phyloP scores from a whole-genome alignment of 2,113 vertebrate species.

The Channa maculata region DNA sequence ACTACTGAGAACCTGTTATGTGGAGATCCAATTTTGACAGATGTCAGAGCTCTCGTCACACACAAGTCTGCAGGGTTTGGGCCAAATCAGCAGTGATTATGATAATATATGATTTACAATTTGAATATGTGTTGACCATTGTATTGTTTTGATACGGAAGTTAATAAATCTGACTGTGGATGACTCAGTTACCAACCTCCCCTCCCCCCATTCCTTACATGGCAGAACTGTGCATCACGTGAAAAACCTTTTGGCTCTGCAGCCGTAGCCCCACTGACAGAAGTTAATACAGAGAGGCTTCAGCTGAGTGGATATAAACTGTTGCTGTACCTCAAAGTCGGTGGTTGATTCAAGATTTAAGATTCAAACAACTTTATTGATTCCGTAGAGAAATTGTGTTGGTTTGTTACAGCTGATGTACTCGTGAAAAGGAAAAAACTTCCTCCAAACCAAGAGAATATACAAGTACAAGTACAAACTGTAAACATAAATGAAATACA shows the following conservation, averaged over 20 bases:
- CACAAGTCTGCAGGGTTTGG: not conserved
- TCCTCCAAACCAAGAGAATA: no score
- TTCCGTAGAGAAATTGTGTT: no score
- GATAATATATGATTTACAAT: not conserved
- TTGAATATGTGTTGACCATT: not conserved
- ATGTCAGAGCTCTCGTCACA: slow-evolving; percentile 25
- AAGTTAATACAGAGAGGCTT: slow-evolving; percentile 36
- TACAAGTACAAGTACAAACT: no score
- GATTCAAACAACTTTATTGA: no score
- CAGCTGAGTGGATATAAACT: slow-evolving; percentile 48
- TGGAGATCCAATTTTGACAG: slow-evolving; percentile 41
- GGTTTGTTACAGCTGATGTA: no score
- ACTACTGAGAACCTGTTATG: slow-evolving; percentile 43
- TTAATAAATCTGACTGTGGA: slow-evolving; percentile 45
- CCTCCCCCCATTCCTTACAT: slow-evolving; percentile 13
- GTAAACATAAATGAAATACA: no score
- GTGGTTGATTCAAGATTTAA: not conserved
- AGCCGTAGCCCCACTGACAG: slow-evolving; percentile 39
- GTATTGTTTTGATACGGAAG: not conserved
- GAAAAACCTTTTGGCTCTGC: slow-evolving; percentile 33
- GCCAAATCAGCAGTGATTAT: not conserved
- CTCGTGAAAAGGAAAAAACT: no score
- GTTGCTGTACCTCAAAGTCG: slow-evolving; percentile 36
- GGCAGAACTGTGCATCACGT: slow-evolving; percentile 45
- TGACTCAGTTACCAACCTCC: no score